A percentile compares a stretch with the other conserved stretches of the same genome.
Conservation (phyloP, 1,140 invertebrate species). For the Megalopta genalis region DNA sequence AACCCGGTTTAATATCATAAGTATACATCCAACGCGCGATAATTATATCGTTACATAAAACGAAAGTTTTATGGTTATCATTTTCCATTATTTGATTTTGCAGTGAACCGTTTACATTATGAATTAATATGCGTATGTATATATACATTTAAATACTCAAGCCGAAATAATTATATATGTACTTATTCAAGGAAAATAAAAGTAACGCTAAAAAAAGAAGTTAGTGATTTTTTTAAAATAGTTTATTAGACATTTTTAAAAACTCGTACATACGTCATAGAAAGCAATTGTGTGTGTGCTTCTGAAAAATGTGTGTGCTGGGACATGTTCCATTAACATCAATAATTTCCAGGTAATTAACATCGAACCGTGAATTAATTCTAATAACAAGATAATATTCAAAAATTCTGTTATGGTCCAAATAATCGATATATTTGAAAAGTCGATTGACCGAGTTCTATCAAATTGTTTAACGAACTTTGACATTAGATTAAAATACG, state of each 20-base stretch:
- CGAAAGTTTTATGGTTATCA: background rate
- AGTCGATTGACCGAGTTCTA: background rate
- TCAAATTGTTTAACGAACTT: background rate
- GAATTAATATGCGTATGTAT: too few species aligned
- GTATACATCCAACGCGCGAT: too few species aligned
- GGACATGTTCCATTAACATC: conserved; percentile 5
- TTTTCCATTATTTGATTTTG: background rate
- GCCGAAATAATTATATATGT: background rate
- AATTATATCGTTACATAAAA: background rate
- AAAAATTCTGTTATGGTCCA: background rate
- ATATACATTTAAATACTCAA: background rate
- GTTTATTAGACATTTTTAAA: background rate
- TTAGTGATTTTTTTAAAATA: too few species aligned
- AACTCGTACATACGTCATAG: background rate
- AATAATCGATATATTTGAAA: background rate
- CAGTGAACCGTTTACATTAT: background rate
- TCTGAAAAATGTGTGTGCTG: background rate
- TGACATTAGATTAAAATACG: background rate
- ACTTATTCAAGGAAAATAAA: conserved; percentile 2
- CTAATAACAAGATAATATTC: background rate
- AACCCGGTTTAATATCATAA: background rate
- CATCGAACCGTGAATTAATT: background rate
- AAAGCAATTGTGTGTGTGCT: background rate
- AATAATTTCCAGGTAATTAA: conserved; percentile 3
- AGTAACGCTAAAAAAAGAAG: background rate